Conservation (phyloP, 2,888 invertebrate species). For the Eubasilissa splendida region DNA sequence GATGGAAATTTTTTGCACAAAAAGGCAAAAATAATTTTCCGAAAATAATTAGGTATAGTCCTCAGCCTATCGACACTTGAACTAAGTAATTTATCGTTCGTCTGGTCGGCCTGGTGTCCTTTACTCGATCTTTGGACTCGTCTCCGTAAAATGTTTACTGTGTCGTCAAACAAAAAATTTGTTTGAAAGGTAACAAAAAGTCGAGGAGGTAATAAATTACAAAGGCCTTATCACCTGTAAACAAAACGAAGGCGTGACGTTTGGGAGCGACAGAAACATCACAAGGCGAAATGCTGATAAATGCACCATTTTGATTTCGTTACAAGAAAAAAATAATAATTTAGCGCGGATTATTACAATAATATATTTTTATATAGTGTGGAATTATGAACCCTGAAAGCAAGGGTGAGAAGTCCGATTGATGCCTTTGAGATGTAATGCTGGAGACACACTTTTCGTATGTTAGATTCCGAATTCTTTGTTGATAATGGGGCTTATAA, state of each 20-base stretch:
- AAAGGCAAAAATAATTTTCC: no score
- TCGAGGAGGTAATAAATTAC: conserved; percentile 52
- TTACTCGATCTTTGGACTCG: conserved; percentile 46
- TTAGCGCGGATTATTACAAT: no score
- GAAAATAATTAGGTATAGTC: background rate
- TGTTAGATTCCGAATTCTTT: no score
- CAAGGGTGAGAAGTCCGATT: no score
- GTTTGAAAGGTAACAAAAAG: conserved; percentile 50
- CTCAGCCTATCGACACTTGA: conserved; percentile 27
- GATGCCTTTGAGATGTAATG: no score
- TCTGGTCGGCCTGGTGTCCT: conserved; percentile 1
- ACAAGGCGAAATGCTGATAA: background rate
- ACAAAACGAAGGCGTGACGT: conserved; percentile 40
- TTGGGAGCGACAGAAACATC: conserved; percentile 39
- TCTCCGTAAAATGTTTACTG: conserved; percentile 47
- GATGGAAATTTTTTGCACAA: no score
- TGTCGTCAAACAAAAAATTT: conserved; percentile 50
- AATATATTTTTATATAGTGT: no score
- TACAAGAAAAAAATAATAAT: no score
- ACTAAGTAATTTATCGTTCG: conserved; percentile 5
- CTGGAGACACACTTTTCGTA: no score
- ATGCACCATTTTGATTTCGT: no score
- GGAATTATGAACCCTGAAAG: no score
- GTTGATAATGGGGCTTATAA: no score
- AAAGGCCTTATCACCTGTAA: conserved; percentile 47